These are phyloP conservation scores for Poecile montanus DNA, from an alignment of 2,797 vertebrate genomes.

Conservation along the genomic window DNA sequence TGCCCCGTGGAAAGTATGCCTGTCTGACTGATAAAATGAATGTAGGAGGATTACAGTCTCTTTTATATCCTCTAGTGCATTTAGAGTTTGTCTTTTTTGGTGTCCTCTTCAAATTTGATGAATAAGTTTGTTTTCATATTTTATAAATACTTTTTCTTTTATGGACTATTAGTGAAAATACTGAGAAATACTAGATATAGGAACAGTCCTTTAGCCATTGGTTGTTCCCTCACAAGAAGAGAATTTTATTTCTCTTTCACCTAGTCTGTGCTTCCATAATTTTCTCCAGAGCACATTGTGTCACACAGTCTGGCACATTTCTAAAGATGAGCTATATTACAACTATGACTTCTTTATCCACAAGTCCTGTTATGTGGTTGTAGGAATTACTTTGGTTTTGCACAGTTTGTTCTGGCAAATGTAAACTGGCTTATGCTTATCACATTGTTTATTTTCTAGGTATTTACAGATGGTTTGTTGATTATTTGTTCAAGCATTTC, in stretches of 20 bases:
- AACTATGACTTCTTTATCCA: constrained; percentile 42
- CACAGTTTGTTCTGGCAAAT: constrained; percentile 61
- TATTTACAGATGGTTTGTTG: constrained; percentile 60
- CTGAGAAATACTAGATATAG: not conserved
- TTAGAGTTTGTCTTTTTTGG: not conserved
- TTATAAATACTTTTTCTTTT: not conserved
- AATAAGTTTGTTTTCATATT: not conserved
- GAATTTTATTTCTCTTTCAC: not conserved
- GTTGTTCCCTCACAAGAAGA: not conserved
- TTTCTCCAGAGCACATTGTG: not conserved
- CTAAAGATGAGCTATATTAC: not conserved
- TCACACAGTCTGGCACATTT: not conserved
- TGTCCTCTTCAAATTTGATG: not conserved
- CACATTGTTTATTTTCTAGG: constrained; percentile 46
- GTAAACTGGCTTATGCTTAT: constrained; percentile 48
- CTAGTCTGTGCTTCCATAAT: not conserved
- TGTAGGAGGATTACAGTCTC: not conserved
- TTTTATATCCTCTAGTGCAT: not conserved
- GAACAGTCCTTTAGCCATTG: not conserved
- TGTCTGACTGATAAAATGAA: not conserved
- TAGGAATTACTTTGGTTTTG: constrained; percentile 40
- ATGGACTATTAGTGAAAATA: not conserved
- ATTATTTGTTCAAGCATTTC: constrained; percentile 57
- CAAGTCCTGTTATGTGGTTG: constrained; percentile 28
- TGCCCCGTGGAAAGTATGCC: not conserved